Evolutionary conservation across 2,113 vertebrate species (phyloP).

Genomic region (Craseonycteris thonglongyai): DNA sequence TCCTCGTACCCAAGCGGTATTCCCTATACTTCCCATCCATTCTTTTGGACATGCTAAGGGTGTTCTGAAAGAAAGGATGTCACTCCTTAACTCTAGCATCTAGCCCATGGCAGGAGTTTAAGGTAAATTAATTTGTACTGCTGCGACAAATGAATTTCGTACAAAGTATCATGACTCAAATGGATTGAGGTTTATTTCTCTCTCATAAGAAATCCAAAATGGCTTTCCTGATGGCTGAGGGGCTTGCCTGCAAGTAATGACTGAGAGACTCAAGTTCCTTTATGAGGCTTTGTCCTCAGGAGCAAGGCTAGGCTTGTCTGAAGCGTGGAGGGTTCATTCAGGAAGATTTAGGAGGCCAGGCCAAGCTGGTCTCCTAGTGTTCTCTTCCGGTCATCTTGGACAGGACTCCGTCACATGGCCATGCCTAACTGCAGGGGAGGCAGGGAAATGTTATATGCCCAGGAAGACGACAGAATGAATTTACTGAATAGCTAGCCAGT

Average conservation of each 20-base stretch:
- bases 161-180: neutral
- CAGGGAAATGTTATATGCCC: neutral
- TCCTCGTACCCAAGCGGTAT: neutral
- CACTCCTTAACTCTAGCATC: neutral
- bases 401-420: neutral
- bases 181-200: slow-evolving; percentile 11
- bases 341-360: neutral
- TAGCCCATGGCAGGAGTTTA: neutral
- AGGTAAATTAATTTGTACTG: slow-evolving; percentile 34
- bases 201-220: neutral
- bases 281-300: neutral
- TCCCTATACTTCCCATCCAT: neutral
- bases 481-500: neutral
- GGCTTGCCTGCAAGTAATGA: neutral
- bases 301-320: neutral
- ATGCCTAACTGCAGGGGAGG: neutral
- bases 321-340: neutral
- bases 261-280: neutral
- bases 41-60: neutral
- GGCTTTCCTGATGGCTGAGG: neutral
- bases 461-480: neutral
- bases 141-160: slow-evolving; percentile 26
- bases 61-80: neutral
- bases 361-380: neutral
- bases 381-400: neutral